Base-by-base conservation (phyloP, 2,113 vertebrate species). In the Megaleporinus macrocephalus region DNA sequence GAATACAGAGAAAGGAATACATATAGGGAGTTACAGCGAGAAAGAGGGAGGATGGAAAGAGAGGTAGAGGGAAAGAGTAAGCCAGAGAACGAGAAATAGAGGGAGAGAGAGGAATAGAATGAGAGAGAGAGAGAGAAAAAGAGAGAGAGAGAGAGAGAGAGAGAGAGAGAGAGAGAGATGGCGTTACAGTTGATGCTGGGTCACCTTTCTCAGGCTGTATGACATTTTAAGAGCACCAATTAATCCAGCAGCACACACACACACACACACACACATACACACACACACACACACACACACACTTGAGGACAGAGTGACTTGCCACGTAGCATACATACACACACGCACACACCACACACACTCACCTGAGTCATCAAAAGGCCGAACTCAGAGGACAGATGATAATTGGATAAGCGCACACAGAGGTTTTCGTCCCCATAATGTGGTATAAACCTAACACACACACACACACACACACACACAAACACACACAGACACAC, bases 221-320 rank as follows among this genome's bases (percentile, higher is more conserved):
- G 83, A 83, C 83, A 84, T 87, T 85, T 85, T 78, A 72, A 71
- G 69, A 80, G 74, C 76, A 69, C 79, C 68, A 76, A 88, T 88
- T 88, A 83, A 86, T 86, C 66, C 76, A 68, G 20, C 73, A 29
- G 26, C n/a, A 59, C 49, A 79, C 76, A 41, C 49, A 26, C 47
- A 24, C 59, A 24, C 59, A 29, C 75, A 49, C 61, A 65, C 41
- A 65, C 29, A 49, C 59, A 76, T 18, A 29, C 36, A 10, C 61
- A 10, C 26, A 26, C 61, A 27, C 61, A 27, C n/a, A 26, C 51
- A 53, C 18, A 53, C 51, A 30, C 4, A 30, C 62, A 16, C 62
- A 30, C 62, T 30, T 13, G 5, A 1, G 27, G 62, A 30, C 62
- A 65, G 62, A 29, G 15, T 65, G 62, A 65, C 62, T 65, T 15